Evolutionary conservation across 2,797 vertebrate genomes (phyloP).

Genomic region (Pantherophis vulpinus): DNA sequence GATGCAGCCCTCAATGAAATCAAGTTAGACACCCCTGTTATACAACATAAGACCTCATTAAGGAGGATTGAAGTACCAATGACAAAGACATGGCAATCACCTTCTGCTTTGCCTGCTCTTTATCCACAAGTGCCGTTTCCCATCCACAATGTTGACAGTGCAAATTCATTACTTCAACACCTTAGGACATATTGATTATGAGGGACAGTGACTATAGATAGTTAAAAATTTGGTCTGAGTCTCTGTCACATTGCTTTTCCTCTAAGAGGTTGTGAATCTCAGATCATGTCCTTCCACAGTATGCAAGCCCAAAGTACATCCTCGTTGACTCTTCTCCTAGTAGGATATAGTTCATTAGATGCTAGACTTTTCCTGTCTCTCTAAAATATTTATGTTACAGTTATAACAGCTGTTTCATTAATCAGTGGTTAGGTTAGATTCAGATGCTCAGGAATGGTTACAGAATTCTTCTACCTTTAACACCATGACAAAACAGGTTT

Average conservation of each 20-base stretch:
- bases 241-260: neutral
- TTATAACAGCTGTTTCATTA: neutral
- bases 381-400: neutral
- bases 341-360: neutral
- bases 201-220: neutral
- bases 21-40: too few species aligned
- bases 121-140: slow-evolving; percentile 22
- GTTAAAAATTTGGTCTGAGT: neutral
- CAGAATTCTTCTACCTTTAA: neutral
- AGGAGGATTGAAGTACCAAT: neutral
- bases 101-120: slow-evolving; percentile 24
- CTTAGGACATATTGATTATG: neutral
- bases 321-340: neutral
- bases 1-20: too few species aligned
- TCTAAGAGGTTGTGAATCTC: neutral
- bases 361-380: neutral
- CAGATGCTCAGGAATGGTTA: neutral
- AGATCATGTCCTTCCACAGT: neutral
- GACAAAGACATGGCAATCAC: slow-evolving; percentile 5
- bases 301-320: neutral
- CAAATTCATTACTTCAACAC: neutral
- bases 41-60: neutral
- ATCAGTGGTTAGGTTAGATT: neutral
- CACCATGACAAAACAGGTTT: neutral
- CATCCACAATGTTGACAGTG: neutral